Evolutionary conservation across 2,797 vertebrate species (phyloP).

Genomic region (Champsocephalus esox): DNA sequence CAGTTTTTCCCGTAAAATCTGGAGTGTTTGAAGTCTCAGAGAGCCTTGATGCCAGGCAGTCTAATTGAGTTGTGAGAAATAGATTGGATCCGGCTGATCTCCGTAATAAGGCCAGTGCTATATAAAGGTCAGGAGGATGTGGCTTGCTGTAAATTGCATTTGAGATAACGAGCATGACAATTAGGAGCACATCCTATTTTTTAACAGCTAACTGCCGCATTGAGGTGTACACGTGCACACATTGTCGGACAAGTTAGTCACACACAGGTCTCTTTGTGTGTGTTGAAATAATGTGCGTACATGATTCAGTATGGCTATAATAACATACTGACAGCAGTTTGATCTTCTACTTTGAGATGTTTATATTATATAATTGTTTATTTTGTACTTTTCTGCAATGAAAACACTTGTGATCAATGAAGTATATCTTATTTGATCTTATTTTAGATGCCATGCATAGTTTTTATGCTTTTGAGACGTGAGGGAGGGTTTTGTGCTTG

Average conservation of each 20-base stretch:
- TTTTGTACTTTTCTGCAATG: no score
- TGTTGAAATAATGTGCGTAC: constrained; percentile 3
- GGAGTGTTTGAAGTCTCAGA: constrained; percentile 71
- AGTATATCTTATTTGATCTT: no score
- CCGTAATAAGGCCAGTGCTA: constrained; percentile 59
- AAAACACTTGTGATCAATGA: no score
- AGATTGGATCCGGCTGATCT: constrained; percentile 74
- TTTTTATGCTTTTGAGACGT: neutral
- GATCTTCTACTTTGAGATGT: no score
- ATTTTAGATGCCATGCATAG: neutral
- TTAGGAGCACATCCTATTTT: constrained; percentile 67
- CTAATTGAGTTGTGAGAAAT: constrained; percentile 73
- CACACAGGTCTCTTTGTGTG: neutral
- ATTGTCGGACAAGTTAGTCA: constrained; percentile 19
- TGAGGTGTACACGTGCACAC: constrained; percentile 26
- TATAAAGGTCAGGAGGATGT: constrained; percentile 75
- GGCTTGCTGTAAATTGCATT: constrained; percentile 73
- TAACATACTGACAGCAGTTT: neutral
- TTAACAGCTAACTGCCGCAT: constrained; percentile 22
- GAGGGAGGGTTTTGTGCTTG: neutral
- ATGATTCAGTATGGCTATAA: neutral
- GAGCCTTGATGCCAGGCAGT: constrained; percentile 67
- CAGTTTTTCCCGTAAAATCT: constrained; percentile 52
- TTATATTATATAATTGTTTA: no score
- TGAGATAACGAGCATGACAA: constrained; percentile 60